Evolutionary conservation across 37 sponge, comb jelly and placozoan species (phyloP).

Genomic region (Halichondria panicea): DNA sequence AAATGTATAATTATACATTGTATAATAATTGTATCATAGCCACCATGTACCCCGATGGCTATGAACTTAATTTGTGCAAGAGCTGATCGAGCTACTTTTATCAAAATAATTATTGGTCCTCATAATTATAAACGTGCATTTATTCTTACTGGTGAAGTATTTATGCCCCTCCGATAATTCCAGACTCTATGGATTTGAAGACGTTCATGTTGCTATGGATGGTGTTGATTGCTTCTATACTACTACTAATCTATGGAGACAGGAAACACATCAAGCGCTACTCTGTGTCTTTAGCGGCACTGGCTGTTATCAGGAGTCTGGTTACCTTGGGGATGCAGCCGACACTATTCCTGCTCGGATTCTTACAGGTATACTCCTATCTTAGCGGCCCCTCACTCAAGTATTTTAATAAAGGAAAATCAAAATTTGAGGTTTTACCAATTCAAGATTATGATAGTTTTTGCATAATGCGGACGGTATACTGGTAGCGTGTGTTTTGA

Average conservation of each 20-base stretch:
- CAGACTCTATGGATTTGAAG: neutral
- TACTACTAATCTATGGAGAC: neutral
- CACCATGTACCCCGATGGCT: too few relatives aligned
- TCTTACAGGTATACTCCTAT: slow-evolving; percentile 73
- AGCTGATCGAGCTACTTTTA: too few relatives aligned
- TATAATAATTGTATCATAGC: too few relatives aligned
- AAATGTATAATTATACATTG: too few relatives aligned
- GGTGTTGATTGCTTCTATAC: neutral
- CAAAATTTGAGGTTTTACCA: too few relatives aligned
- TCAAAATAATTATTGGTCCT: neutral
- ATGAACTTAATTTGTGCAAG: too few relatives aligned
- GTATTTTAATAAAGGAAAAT: too few relatives aligned
- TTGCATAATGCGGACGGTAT: too few relatives aligned
- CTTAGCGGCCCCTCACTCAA: too few relatives aligned
- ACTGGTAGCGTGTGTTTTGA: too few relatives aligned
- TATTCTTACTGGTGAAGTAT: too few relatives aligned
- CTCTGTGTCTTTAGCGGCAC: neutral
- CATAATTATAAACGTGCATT: neutral
- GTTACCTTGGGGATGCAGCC: slow-evolving; percentile 62
- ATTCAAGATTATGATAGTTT: too few relatives aligned
- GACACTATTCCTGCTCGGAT: slow-evolving; percentile 61
- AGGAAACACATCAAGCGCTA: neutral
- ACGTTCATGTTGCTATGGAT: slow-evolving; percentile 36
- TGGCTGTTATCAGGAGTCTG: slow-evolving; percentile 30
- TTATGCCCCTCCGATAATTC: neutral